These are phyloP conservation scores for Caenorhabditis sulstoni DNA, from an alignment of 2,888 invertebrate species.

Conservation along the genomic window DNA sequence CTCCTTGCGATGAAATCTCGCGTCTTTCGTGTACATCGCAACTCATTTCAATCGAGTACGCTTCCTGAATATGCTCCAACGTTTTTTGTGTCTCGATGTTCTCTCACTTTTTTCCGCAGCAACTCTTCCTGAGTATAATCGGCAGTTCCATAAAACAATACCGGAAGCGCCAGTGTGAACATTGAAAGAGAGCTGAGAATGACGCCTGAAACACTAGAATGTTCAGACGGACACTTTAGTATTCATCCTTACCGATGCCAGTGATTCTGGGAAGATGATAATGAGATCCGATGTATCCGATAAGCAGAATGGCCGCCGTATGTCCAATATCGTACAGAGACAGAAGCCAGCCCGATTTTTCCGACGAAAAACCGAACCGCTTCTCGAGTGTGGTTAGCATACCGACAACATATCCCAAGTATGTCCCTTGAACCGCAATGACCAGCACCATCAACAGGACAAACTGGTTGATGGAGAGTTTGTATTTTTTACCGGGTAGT, in stretches of 20 bases:
- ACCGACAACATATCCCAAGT: constrained; percentile 72
- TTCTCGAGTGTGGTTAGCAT: constrained; percentile 71
- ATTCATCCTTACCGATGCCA: constrained; percentile 64
- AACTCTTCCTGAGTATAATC: constrained; percentile 61
- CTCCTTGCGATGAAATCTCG: constrained; percentile 51
- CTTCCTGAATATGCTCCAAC: constrained; percentile 41
- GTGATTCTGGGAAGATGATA: constrained; percentile 74
- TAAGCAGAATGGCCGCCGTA: constrained; percentile 71
- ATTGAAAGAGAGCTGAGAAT: constrained; percentile 71
- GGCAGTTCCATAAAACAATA: constrained; percentile 69
- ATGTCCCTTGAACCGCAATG: constrained; percentile 71
- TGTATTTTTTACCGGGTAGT: constrained; percentile 60
- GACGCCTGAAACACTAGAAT: constrained; percentile 53
- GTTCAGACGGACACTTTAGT: background rate
- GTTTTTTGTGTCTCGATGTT: no score
- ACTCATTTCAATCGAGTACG: constrained; percentile 57
- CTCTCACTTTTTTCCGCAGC: constrained; percentile 40
- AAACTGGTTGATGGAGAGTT: constrained; percentile 63
- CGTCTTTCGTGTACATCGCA: constrained; percentile 55
- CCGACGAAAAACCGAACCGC: constrained; percentile 65
- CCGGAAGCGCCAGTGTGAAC: constrained; percentile 71
- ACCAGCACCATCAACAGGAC: constrained; percentile 69
- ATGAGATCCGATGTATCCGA: constrained; percentile 73
- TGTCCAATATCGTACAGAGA: constrained; percentile 75
- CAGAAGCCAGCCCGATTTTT: constrained; percentile 70